Conservation (phyloP, 2,888 invertebrate genomes). For the Heteropelma amictum region DNA sequence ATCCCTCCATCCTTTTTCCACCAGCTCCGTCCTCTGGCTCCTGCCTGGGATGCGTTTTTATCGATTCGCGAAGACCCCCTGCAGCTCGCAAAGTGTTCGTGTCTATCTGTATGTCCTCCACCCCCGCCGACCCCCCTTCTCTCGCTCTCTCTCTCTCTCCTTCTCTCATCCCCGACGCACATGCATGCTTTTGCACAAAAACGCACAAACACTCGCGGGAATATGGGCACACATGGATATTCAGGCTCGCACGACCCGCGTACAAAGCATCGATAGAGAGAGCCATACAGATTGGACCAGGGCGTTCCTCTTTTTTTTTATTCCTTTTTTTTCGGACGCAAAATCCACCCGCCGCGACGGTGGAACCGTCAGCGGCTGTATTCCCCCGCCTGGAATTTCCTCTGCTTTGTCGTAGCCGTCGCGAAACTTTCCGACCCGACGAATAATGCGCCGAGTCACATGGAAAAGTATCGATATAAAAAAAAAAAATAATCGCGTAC, state of each 20-base stretch:
- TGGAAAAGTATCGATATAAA: conserved; percentile 2
- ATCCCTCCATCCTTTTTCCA: conserved; percentile 43
- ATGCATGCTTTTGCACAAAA: conserved; percentile 60
- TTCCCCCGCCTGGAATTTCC: conserved; percentile 43
- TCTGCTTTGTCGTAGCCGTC: conserved; percentile 51
- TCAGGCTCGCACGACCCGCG: conserved; percentile 55
- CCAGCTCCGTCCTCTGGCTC: conserved; percentile 68
- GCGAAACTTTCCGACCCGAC: conserved; percentile 16
- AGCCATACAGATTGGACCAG: conserved; percentile 75
- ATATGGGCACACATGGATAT: conserved; percentile 46
- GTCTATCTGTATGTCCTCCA: conserved; percentile 64
- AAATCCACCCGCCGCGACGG: conserved; percentile 72
- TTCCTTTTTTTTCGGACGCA: conserved; percentile 71
- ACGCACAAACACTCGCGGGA: conserved; percentile 42
- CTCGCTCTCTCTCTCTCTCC: conserved; percentile 48
- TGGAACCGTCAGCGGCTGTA: conserved; percentile 69
- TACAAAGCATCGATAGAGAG: conserved; percentile 75
- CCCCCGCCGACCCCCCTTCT: conserved; percentile 6
- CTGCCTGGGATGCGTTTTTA: conserved; percentile 78
- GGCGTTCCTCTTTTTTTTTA: conserved; percentile 74
- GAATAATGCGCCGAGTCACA: conserved; percentile 2
- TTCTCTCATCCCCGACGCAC: conserved; percentile 29
- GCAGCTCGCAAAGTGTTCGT: conserved; percentile 51
- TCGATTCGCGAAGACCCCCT: conserved; percentile 77
- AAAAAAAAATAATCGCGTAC: too few species aligned